Percentiles rank a stretch among this genome's conserved stretches.
phyloP scores from a whole-genome alignment of 2,888 invertebrate genomes.

The Cybosia mesomella region DNA sequence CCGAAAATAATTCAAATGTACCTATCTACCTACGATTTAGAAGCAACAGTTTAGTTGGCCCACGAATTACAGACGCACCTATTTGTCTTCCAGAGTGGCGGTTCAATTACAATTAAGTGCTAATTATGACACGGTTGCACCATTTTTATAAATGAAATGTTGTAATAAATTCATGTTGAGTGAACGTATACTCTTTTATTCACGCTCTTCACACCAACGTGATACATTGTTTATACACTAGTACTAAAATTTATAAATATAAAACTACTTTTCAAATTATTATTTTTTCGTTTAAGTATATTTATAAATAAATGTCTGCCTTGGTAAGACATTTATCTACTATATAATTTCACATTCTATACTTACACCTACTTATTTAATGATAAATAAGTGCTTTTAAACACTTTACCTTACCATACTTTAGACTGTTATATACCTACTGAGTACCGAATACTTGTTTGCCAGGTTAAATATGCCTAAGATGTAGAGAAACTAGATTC shows the following conservation, averaged over 20 bases:
- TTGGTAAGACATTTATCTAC: background rate
- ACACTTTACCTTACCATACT: background rate
- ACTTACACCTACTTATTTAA: background rate
- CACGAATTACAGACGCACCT: conserved; percentile 58
- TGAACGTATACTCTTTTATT: conserved; percentile 47
- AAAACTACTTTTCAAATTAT: no score
- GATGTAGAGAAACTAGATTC: no score
- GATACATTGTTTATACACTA: background rate
- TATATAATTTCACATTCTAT: background rate
- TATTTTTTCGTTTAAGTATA: background rate
- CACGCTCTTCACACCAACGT: conserved; percentile 38
- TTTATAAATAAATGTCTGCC: background rate
- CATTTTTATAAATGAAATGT: conserved; percentile 49
- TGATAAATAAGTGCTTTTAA: background rate
- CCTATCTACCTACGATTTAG: background rate
- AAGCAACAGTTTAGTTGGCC: conserved; percentile 12
- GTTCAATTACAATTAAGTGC: conserved; percentile 70
- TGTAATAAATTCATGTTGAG: conserved; percentile 45
- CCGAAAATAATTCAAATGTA: background rate
- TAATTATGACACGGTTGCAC: conserved; percentile 63
- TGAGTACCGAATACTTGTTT: no score
- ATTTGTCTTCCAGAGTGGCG: conserved; percentile 61
- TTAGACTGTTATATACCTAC: no score
- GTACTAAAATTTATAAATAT: background rate
- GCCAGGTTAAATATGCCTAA: background rate